Percentiles rank a stretch among this genome's conserved stretches.
Conservation (phyloP, 2,113 vertebrate genomes). For the Chionodraco myersi region DNA sequence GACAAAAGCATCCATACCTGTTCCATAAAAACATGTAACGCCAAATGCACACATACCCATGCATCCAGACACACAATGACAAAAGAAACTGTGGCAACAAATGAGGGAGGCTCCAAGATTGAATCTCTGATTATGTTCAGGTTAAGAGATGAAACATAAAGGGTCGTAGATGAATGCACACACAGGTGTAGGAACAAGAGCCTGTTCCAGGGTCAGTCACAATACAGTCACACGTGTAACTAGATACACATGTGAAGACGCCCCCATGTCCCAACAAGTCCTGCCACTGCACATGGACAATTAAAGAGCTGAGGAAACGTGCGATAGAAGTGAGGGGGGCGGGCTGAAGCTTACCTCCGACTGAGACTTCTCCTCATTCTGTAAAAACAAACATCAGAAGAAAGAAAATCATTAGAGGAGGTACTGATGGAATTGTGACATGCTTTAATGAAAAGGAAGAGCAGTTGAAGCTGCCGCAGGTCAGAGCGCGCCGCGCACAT, state of each 20-base stretch:
- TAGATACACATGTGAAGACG: constrained; percentile 56
- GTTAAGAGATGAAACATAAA: constrained; percentile 28
- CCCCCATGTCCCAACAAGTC: constrained; percentile 64
- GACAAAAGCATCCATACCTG: constrained; percentile 31
- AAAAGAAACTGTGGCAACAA: constrained; percentile 24
- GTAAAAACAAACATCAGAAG: constrained; percentile 66
- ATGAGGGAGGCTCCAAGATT: constrained; percentile 50
- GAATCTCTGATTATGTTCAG: constrained; percentile 30
- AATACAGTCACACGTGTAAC: constrained; percentile 59
- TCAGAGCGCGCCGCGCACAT: constrained; percentile 1
- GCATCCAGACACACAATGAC: constrained; percentile 8
- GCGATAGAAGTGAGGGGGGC: constrained; percentile 32
- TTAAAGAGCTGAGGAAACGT: constrained; percentile 52
- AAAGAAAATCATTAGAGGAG: constrained; percentile 54
- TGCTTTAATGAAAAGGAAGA: constrained; percentile 21
- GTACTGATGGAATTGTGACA: constrained; percentile 9
- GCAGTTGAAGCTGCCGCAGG: constrained; percentile 11
- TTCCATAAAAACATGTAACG: neutral
- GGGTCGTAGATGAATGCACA: constrained; percentile 9
- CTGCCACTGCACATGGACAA: constrained; percentile 32
- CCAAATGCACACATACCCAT: constrained; percentile 6
- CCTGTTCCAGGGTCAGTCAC: constrained; percentile 48
- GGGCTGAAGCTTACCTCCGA: constrained; percentile 90
- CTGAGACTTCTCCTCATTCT: constrained; percentile 99
- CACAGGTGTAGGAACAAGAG: constrained; percentile 57